Conservation (phyloP, 2,888 invertebrate species). For the Caenorhabditis drosophilae region DNA sequence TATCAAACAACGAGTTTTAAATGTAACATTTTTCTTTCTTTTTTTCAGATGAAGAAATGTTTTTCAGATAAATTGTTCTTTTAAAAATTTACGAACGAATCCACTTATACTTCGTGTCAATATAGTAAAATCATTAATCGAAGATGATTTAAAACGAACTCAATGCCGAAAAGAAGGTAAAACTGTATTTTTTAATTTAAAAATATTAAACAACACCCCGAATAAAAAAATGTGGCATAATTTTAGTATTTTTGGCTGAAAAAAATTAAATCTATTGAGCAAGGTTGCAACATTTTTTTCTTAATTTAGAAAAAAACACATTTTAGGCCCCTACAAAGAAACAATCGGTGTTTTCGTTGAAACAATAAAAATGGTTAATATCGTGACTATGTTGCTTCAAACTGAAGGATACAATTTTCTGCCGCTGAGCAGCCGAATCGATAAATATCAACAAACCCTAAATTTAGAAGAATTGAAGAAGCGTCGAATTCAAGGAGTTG, state of each 20-base stretch:
- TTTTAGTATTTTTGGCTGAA: no score
- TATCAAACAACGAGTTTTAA: slow-evolving; percentile 19
- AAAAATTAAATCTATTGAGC: neutral
- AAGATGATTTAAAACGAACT: slow-evolving; percentile 14
- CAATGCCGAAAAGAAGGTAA: slow-evolving; percentile 13
- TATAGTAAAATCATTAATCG: slow-evolving; percentile 8
- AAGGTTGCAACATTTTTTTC: neutral
- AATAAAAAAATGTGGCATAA: no score
- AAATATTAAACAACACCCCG: no score
- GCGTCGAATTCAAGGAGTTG: slow-evolving; percentile 23
- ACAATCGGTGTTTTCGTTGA: slow-evolving; percentile 30
- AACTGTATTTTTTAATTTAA: no score
- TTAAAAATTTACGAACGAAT: no score
- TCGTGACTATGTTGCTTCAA: slow-evolving; percentile 13
- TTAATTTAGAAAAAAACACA: neutral
- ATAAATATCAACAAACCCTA: slow-evolving; percentile 10
- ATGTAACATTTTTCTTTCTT: no score
- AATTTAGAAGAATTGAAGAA: slow-evolving; percentile 11
- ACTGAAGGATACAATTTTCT: slow-evolving; percentile 20
- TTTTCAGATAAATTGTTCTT: no score
- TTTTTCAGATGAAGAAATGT: no score
- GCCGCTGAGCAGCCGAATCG: slow-evolving; percentile 9
- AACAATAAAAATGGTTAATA: slow-evolving; percentile 8
- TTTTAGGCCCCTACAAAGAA: slow-evolving; percentile 14
- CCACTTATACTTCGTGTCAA: slow-evolving; percentile 8